A percentile compares a stretch with the other conserved stretches of the same genome.
Conservation (phyloP, 2,113 vertebrate species). For the Nycticryphes semicollaris region DNA sequence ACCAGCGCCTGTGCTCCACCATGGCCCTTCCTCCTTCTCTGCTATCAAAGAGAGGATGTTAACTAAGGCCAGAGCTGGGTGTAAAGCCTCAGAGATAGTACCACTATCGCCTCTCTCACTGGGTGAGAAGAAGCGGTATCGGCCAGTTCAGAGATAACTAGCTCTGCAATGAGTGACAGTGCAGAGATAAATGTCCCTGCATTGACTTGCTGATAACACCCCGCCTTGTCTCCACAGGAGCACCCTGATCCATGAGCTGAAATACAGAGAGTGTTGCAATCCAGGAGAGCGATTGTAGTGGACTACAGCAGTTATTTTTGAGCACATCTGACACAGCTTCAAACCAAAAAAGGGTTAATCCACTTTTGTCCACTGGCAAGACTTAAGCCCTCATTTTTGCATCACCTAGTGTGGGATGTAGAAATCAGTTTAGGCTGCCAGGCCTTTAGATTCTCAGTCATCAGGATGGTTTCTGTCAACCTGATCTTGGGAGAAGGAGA, state of each 20-base stretch:
- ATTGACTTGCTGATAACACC: not conserved
- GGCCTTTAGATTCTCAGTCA: not conserved
- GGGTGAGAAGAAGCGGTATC: slow-evolving; percentile 20
- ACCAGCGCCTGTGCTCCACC: not conserved
- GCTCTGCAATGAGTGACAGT: slow-evolving; percentile 23
- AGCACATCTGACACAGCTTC: not conserved
- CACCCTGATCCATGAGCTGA: not conserved
- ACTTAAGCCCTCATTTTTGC: not conserved
- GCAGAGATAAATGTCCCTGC: not conserved
- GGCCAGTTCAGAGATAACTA: not conserved
- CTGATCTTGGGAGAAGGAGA: not conserved
- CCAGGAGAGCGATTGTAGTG: not conserved
- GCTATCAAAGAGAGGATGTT: not conserved
- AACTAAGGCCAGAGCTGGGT: not conserved
- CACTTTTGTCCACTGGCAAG: not conserved
- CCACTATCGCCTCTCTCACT: not conserved
- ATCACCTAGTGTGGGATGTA: not conserved
- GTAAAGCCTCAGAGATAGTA: not conserved
- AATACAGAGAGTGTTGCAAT: not conserved
- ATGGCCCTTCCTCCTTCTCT: not conserved
- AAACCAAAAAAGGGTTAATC: not conserved
- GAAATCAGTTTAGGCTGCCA: not conserved
- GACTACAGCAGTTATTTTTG: slow-evolving; percentile 29
- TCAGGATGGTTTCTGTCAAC: not conserved
- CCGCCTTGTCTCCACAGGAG: not conserved